Evolutionary conservation across 2,113 vertebrate species (phyloP), one percentile per base, ranked within the genome.

Genomic region (Pterocles orientalis): DNA sequence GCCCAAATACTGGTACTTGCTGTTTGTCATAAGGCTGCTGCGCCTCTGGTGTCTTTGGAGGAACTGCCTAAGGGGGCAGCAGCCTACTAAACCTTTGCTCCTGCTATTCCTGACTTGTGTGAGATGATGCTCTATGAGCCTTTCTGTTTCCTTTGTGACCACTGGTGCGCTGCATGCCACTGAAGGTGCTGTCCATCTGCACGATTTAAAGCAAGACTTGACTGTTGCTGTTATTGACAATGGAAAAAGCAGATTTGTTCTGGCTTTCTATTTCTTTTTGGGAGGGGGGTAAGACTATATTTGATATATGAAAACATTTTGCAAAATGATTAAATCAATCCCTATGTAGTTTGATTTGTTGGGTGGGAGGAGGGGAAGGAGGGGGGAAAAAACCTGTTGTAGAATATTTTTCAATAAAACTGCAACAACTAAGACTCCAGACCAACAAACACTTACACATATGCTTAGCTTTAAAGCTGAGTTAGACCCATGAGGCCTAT

Each of bases 401-500:
- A 91, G 64, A 94, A 76, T 88, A 28, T 85, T 91, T 85, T 91
- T 91, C 83, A 94, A 76, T 89, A 89, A 79, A 88, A 79, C 18
- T 89, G 39, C 56, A 92, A 81, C 95, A 89, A 87, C 48, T 68
- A 77, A 72, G 45, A 88, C 72, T 86, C 47, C 73, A 92, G 94
- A 91, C 50, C 81, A 94, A 92, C 89, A 95, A 95, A 95, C 77
- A 89, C 61, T 82, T 75, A 92, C 69, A 89, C 53, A 76, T 85
- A 62, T 94, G 84, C 84, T 89, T 82, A 92, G 65, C 58, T 94
- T 94, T 89, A 92, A 89, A 81, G 85, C 58, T 51, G 45, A 1
- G 6, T 72, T 95, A 61, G 45, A 85, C 90, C 18, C 86, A 85
- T 5, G 45, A 70, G 89, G 34, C 50, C 78, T 91, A 31, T 95